phyloP scores from a whole-genome alignment of 1,140 invertebrate genomes.

The Notospermus geniculatus region DNA sequence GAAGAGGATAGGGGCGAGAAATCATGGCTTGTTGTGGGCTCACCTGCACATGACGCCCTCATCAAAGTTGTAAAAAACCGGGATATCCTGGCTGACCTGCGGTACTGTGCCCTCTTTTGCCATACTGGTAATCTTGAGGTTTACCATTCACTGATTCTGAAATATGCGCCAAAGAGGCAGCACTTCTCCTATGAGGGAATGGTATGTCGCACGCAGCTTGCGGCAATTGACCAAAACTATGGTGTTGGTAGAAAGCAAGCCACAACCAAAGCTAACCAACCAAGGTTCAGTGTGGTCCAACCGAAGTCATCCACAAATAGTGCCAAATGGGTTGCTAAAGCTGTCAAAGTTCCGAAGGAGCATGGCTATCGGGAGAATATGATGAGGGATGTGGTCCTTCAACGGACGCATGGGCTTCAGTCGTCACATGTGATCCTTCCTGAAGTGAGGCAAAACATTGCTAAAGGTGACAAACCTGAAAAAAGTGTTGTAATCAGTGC shows the following conservation, averaged over 20 bases:
- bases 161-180: conserved; percentile 4
- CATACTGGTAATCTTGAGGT: conserved; percentile 6
- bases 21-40: not conserved
- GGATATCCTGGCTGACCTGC: not conserved
- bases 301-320: not conserved
- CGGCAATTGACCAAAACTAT: not conserved
- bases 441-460: no score
- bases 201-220: not conserved
- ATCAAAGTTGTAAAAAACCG: not conserved
- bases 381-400: no score
- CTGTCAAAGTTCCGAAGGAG: no score
- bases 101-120: not conserved
- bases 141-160: not conserved
- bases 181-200: conserved; percentile 1
- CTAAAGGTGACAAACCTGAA: no score
- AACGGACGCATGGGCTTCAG: no score
- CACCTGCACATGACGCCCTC: conserved; percentile 2
- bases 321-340: no score
- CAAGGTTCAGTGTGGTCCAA: not conserved
- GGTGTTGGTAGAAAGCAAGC: not conserved
- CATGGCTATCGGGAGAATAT: no score
- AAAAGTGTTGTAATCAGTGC: no score
- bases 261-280: not conserved
- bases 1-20: not conserved
- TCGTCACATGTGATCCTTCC: no score